Conservation (phyloP, 2,888 invertebrate genomes). For the Tachina grossa region DNA sequence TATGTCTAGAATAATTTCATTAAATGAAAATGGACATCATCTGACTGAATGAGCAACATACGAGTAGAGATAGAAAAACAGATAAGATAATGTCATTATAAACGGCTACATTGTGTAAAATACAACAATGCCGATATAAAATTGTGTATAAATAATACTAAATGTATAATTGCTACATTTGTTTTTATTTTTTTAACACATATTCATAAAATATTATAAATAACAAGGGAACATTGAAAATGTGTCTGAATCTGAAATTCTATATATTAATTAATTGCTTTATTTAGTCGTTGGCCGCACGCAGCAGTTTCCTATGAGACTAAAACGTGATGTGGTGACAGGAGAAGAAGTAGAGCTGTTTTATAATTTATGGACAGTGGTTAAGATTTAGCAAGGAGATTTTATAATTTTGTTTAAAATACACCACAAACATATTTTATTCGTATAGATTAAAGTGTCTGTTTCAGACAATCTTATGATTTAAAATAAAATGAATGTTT, state of each 20-base stretch:
- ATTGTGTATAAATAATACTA: conserved; percentile 27
- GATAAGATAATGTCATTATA: conserved; percentile 56
- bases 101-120: conserved; percentile 44
- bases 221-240: conserved; percentile 45
- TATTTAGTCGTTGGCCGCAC: conserved; percentile 12
- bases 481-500: background rate
- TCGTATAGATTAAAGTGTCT: too few relatives aligned
- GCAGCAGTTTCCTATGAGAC: conserved; percentile 35
- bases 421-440: background rate
- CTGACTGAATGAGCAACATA: background rate
- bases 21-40: conserved; percentile 45
- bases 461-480: background rate
- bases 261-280: conserved; percentile 15
- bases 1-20: conserved; percentile 9
- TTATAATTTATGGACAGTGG: conserved; percentile 23
- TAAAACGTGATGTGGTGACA: conserved; percentile 47
- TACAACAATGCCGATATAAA: conserved; percentile 1
- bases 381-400: background rate
- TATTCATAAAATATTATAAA: conserved; percentile 65
- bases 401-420: background rate
- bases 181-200: conserved; percentile 15
- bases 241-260: conserved; percentile 64
- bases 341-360: conserved; percentile 7
- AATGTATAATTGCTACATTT: background rate
- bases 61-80: conserved; percentile 33